A percentile compares a stretch with the other conserved stretches of the same genome.
Conservation (phyloP, 2,888 invertebrate species). For the Cephus sareptanus region DNA sequence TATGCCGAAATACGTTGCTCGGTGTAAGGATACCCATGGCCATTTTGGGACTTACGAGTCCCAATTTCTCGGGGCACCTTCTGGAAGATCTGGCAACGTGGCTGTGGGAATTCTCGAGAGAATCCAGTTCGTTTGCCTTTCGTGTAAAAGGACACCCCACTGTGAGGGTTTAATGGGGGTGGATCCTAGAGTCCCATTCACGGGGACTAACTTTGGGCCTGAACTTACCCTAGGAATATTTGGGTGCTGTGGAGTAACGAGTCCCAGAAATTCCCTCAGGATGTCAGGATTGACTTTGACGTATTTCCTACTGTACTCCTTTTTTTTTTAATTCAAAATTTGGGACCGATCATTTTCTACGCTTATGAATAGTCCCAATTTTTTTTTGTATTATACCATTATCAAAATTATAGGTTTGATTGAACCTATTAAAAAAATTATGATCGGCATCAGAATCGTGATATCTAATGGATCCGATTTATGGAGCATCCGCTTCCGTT, state of each 20-base stretch:
- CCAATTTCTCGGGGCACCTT: neutral
- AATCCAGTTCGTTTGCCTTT: conserved; percentile 44
- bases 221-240: neutral
- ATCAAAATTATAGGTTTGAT: neutral
- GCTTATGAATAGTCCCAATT: neutral
- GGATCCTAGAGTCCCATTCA: conserved; percentile 46
- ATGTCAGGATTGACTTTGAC: conserved; percentile 27
- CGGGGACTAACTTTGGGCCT: neutral
- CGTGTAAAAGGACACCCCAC: conserved; percentile 50
- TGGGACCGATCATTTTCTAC: neutral
- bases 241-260: neutral
- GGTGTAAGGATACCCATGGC: neutral
- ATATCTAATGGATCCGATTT: neutral
- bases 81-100: conserved; percentile 43
- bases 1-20: neutral
- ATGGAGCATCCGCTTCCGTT: neutral
- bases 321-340: neutral
- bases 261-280: neutral
- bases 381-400: neutral
- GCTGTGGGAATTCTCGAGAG: conserved; percentile 32
- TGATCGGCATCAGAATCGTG: neutral
- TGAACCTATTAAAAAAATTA: neutral
- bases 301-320: neutral
- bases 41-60: neutral
- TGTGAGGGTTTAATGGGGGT: conserved; percentile 57